Conservation (phyloP, 2,888 invertebrate genomes). For the Idaea dimidiata region DNA sequence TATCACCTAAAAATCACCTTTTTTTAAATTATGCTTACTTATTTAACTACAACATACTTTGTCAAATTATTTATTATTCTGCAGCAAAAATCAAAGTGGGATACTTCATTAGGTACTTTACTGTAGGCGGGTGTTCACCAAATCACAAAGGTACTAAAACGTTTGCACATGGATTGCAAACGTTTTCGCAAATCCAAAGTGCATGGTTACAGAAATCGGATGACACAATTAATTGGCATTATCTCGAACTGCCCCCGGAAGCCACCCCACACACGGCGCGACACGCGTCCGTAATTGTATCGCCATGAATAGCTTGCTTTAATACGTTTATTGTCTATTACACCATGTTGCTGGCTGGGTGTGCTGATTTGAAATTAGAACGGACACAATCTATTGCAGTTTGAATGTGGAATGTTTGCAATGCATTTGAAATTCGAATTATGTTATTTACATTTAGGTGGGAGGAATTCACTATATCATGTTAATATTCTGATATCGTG, state of each 20-base stretch:
- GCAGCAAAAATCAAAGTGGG: no score
- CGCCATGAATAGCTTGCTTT: conserved; percentile 53
- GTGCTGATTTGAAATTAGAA: conserved; percentile 47
- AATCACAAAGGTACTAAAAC: no score
- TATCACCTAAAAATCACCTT: no score
- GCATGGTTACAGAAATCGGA: background rate
- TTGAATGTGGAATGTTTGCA: background rate
- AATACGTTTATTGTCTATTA: conserved; percentile 66
- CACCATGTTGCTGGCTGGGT: conserved; percentile 31
- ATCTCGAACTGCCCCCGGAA: conserved; percentile 58
- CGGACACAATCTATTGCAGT: conserved; percentile 10
- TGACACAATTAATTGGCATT: conserved; percentile 50
- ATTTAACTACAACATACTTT: no score
- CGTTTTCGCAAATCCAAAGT: background rate
- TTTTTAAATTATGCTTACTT: no score
- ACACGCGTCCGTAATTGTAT: conserved; percentile 69
- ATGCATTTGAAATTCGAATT: background rate
- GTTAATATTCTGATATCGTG: no score
- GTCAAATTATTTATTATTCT: no score
- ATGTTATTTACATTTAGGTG: background rate
- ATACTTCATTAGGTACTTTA: no score
- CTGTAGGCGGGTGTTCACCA: no score
- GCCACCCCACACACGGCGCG: conserved; percentile 40
- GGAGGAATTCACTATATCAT: no score
- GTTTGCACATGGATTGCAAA: no score